These are phyloP conservation scores for Clarias pachynema DNA, from an alignment of 2,797 vertebrate genomes.

Conservation along the genomic window DNA sequence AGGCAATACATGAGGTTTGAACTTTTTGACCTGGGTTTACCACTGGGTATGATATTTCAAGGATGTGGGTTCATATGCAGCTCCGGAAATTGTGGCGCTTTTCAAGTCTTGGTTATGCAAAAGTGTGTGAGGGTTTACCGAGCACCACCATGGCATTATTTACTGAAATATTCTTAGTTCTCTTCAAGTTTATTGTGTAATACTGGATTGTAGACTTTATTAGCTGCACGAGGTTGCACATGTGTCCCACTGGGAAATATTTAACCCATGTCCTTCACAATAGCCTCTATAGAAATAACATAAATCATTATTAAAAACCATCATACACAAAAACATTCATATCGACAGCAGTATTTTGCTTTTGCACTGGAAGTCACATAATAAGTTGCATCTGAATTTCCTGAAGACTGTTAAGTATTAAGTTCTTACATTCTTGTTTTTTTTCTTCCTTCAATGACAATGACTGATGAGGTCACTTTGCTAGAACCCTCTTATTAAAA, in stretches of 20 bases:
- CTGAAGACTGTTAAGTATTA: not conserved
- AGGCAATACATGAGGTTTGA: slow-evolving; percentile 20
- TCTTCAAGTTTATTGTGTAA: not conserved
- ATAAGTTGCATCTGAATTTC: not conserved
- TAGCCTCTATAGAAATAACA: not conserved
- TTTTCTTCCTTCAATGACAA: not conserved
- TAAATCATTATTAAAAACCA: too few species aligned
- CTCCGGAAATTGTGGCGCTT: slow-evolving; percentile 1
- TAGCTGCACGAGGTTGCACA: not conserved
- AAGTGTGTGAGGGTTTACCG: not conserved
- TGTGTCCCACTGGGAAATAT: not conserved
- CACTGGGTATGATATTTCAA: slow-evolving; percentile 18
- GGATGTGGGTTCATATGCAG: slow-evolving; percentile 8
- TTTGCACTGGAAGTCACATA: not conserved
- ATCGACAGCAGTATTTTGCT: not conserved
- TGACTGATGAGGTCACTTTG: not conserved
- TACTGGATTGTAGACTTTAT: not conserved
- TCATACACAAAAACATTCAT: not conserved
- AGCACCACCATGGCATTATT: not conserved
- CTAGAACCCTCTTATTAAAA: not conserved
- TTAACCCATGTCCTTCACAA: not conserved
- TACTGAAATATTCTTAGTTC: not conserved
- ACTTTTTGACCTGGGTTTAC: slow-evolving; percentile 42
- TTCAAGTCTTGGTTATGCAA: not conserved
- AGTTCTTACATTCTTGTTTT: not conserved